Conservation (phyloP, 2,888 invertebrate genomes). For the Pseudolycoriella hygida region DNA sequence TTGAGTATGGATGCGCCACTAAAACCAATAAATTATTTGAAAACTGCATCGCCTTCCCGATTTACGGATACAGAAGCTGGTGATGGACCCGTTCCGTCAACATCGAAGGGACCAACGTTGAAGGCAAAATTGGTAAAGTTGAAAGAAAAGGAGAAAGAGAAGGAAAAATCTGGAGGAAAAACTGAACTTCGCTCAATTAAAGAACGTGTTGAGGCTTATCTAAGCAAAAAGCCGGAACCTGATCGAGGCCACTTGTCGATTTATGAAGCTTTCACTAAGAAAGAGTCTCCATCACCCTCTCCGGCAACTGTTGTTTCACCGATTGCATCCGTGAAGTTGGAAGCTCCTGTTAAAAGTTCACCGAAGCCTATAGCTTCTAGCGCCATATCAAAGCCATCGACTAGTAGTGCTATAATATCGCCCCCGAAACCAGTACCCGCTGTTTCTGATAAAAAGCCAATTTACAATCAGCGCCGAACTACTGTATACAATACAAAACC, state of each 20-base stretch:
- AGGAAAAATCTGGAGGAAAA: constrained; percentile 1
- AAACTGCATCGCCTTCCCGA: constrained; percentile 21
- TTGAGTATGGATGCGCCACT: constrained; percentile 21
- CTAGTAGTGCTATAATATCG: constrained; percentile 1
- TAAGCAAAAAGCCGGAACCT: not conserved
- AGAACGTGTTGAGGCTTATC: not conserved
- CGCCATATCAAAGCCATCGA: constrained; percentile 8
- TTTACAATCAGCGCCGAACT: constrained; percentile 32
- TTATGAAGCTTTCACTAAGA: not conserved
- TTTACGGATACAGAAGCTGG: not conserved
- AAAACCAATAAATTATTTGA: constrained; percentile 21
- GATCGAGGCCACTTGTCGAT: not conserved
- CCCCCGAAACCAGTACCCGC: not conserved
- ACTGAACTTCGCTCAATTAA: not conserved
- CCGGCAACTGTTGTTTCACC: not conserved
- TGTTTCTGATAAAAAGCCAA: constrained; percentile 17
- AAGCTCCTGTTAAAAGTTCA: not conserved
- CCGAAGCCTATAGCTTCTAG: not conserved
- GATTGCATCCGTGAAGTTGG: not conserved
- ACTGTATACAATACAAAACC: constrained; percentile 41
- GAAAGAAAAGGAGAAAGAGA: constrained; percentile 13
- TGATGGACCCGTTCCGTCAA: not conserved
- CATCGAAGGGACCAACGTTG: constrained; percentile 23
- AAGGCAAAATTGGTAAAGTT: constrained; percentile 26
- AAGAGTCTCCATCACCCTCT: not conserved